Evolutionary conservation across 2,888 invertebrate species (phyloP), one percentile per base, ranked within the genome.

Genomic region (Trichacis sp.): DNA sequence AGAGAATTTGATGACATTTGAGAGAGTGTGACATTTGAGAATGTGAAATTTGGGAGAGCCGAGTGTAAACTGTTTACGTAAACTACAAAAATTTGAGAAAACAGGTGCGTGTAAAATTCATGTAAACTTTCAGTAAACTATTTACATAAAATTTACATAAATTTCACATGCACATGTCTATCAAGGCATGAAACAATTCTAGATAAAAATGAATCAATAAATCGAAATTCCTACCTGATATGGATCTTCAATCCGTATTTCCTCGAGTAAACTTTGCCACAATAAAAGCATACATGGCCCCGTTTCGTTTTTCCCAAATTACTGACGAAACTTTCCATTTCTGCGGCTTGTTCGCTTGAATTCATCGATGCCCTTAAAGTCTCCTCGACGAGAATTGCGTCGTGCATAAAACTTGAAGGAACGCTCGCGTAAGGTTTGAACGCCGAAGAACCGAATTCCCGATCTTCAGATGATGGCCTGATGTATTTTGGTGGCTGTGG

Each of bases 281-380:
- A 51, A 19, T 36, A 36, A 19, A 33, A n/a, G 33, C 18, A 36
- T n/a, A 49, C 15, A 17, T 3, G 36, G 9, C 40, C 14, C 8
- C 38, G n/a, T 19, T 57, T 56, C 12, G 43, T 29, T 40, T 57
- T 57, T 12, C 18, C n/a, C 20, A 36, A 43, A 47, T 17, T 29
- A 20, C 24, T 43, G 30, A 9, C 9, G 33, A 19, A 6, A 9
- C 33, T 20, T n/a, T 43, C 40, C 14, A 40, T 8, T 15, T 40
- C 14, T 3, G 40, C 40, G 6, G 40, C 40, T 5, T 40, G 14
- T 14, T 12, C 40, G 1, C 14, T 15, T 12, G 40, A 14, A 12
- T 8, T 3, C 4, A 15, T 15, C 1, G 14, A 6, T 8, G 14
- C 14, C 14, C n/a, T 14, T 2, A 36, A 12, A 4, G 36, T 3